phyloP scores from a whole-genome alignment of 1,140 invertebrate species.

The Pseudomyrmex sp. region DNA sequence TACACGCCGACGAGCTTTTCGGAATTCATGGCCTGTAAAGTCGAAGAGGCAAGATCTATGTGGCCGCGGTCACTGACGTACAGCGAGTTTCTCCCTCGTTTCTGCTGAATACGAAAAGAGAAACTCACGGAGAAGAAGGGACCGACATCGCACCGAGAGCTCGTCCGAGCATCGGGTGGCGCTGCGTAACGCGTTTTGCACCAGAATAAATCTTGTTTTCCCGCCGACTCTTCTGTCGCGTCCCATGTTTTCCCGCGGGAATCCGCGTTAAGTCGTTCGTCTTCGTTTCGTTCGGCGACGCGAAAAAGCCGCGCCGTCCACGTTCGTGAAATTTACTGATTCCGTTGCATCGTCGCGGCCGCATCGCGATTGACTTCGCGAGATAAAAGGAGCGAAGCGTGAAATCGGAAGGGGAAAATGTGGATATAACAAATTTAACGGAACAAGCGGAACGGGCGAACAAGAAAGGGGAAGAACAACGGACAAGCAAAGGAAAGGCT shows the following conservation, averaged over 20 bases:
- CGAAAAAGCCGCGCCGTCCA: background rate
- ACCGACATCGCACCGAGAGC: constrained; percentile 42
- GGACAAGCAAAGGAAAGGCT: constrained; percentile 20
- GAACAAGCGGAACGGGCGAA: background rate
- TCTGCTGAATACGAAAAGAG: constrained; percentile 58
- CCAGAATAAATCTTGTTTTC: constrained; percentile 61
- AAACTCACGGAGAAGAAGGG: constrained; percentile 22
- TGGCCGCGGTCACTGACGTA: constrained; percentile 10
- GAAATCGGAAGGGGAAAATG: constrained; percentile 22
- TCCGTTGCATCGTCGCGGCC: background rate
- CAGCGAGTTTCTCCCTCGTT: constrained; percentile 29
- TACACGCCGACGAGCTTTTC: constrained; percentile 73
- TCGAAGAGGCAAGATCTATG: constrained; percentile 67
- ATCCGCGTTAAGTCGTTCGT: constrained; percentile 43
- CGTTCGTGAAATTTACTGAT: constrained; percentile 34
- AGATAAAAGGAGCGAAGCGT: constrained; percentile 31
- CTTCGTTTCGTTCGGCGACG: constrained; percentile 43
- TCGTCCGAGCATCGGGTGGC: constrained; percentile 25
- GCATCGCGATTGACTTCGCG: constrained; percentile 44
- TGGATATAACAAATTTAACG: constrained; percentile 9
- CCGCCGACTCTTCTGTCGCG: constrained; percentile 5
- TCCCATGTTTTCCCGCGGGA: constrained; percentile 1
- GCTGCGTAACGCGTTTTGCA: constrained; percentile 48
- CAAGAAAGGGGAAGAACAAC: background rate
- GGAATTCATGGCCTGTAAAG: constrained; percentile 75